Base-by-base conservation (phyloP, 2,113 vertebrate genomes). In the Charina bottae region DNA sequence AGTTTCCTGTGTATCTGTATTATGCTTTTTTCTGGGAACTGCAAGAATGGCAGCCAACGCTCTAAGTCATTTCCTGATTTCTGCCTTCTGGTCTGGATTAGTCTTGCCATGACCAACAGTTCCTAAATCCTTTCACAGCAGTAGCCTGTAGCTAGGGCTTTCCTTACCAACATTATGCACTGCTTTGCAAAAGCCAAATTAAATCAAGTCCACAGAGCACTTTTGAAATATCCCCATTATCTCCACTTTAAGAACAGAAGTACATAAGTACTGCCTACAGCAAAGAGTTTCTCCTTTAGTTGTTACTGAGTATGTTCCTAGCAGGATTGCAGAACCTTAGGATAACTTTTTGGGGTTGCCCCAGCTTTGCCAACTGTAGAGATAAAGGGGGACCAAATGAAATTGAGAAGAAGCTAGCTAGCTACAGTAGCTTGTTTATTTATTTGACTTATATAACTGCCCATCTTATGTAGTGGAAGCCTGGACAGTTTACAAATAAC, bases 1-100 rank as follows among this genome's bases (percentile, higher is more conserved):
- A 90, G 94, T 54, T 96, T 96, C 95, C 95, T 92, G 62, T 87
- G 78, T 92, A 94, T 91, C 84, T 95, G 92, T 95, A 89, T 93
- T 93, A 88, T 0, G 83, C 87, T 93, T 78, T 90, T 92, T 95
- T 92, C 91, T 92, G 84, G 1, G 60, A 95, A 90, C 7, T 55
- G 90, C 33, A 94, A 21, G 90, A 93, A 92, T 53, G 58, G 92
- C 92, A 93, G 88, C 62, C 92, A 93, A 95, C 68, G 56, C 95
- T 94, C 92, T 91, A 90, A 94, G 93, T 92, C 85, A 92, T 89
- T 94, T 95, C 95, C 94, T 91, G 84, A 59, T 87, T 46, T 91
- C 91, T 94, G 94, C 62, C 89, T 94, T 93, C 93, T 94, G 93
- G 86, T 88, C 91, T 90, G 53, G 60, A 85, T 64, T 85, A 88